A percentile compares a stretch with the other conserved stretches of the same genome.
phyloP scores from a whole-genome alignment of 2,888 invertebrate species.

The Mythimna pallens region DNA sequence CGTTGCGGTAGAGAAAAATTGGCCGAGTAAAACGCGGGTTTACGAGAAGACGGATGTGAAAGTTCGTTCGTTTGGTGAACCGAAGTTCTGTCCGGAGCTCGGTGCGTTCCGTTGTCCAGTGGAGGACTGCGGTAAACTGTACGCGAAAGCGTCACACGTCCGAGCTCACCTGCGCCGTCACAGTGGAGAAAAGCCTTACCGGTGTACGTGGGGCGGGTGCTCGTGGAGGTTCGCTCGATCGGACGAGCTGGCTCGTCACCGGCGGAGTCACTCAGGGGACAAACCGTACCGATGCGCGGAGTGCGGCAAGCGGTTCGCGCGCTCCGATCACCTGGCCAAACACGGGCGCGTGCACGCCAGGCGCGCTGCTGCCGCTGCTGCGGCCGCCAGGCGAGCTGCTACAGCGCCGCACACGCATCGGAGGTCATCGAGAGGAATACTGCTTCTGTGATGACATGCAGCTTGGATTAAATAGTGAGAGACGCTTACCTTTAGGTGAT shows the following conservation, averaged over 20 bases:
- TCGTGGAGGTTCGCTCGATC: constrained; percentile 98
- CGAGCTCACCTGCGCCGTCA: constrained; percentile 97
- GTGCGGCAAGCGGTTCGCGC: constrained; percentile 97
- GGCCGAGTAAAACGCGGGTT: constrained; percentile 63
- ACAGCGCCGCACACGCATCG: constrained; percentile 62
- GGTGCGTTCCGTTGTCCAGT: constrained; percentile 93
- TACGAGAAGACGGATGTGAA: constrained; percentile 71
- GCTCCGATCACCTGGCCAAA: constrained; percentile 98
- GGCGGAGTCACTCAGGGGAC: constrained; percentile 98
- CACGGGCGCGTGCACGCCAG: constrained; percentile 96
- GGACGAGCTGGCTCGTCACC: constrained; percentile 97
- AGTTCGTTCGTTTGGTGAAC: constrained; percentile 82
- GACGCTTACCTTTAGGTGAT: constrained; percentile 8
- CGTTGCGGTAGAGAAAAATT: constrained; percentile 65
- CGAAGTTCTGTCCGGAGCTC: constrained; percentile 85
- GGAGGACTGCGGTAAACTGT: constrained; percentile 94
- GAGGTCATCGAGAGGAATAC: constrained; percentile 70
- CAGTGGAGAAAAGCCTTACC: constrained; percentile 95
- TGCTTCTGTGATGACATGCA: constrained; percentile 74
- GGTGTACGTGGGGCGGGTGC: constrained; percentile 95
- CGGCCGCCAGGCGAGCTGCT: constrained; percentile 68
- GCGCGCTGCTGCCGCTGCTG: constrained; percentile 84
- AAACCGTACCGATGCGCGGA: constrained; percentile 97
- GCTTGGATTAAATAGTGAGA: constrained; percentile 21
- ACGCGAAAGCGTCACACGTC: constrained; percentile 97